phyloP scores from a whole-genome alignment of 1,140 invertebrate species.

The Lithobius niger region DNA sequence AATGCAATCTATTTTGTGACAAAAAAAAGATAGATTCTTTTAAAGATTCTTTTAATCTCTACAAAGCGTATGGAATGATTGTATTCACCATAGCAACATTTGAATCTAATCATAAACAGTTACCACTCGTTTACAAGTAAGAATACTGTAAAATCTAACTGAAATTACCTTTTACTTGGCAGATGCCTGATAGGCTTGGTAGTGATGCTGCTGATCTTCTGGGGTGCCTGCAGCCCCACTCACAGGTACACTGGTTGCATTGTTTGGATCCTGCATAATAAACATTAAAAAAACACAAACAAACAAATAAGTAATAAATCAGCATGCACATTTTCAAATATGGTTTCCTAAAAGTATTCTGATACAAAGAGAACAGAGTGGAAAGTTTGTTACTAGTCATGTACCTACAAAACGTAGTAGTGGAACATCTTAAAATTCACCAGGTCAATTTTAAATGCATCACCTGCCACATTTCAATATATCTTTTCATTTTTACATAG shows the following conservation, averaged over 20 bases:
- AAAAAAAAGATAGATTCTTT: background rate
- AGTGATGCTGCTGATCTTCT: conserved; percentile 11
- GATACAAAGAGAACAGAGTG: too few species aligned
- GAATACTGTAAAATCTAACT: background rate
- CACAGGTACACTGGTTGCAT: conserved; percentile 7
- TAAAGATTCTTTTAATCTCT: background rate
- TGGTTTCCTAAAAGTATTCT: too few species aligned
- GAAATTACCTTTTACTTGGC: conserved; percentile 2
- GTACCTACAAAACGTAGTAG: too few species aligned
- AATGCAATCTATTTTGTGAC: background rate
- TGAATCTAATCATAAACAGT: background rate
- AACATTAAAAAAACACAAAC: background rate
- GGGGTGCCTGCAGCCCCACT: conserved; percentile 6
- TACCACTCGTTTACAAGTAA: background rate
- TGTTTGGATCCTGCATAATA: conserved; percentile 15
- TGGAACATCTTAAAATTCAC: too few species aligned
- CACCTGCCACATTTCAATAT: too few species aligned
- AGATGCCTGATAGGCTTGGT: conserved; percentile 7
- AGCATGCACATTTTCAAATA: too few species aligned
- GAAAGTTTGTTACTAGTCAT: too few species aligned
- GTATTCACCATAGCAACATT: background rate
- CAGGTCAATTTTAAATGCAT: too few species aligned
- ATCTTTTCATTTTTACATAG: too few species aligned
- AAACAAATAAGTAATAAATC: too few species aligned
- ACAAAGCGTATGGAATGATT: background rate